These are phyloP conservation scores for Apaloderma vittatum DNA, from an alignment of 2,113 vertebrate species.

Conservation along the genomic window DNA sequence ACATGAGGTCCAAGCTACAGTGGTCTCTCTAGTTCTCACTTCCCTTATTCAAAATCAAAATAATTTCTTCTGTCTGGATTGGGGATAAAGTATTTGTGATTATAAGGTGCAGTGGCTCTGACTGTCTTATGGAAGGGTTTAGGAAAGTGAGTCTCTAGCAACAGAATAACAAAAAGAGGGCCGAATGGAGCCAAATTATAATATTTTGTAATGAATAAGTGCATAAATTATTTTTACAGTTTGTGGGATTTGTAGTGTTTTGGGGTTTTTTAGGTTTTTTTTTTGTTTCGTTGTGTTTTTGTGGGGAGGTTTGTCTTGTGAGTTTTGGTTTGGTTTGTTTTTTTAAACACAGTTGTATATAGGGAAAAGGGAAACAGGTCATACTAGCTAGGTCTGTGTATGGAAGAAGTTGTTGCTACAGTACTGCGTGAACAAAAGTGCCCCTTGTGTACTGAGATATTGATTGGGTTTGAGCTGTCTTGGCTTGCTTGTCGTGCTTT, in stretches of 20 bases:
- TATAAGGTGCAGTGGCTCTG: neutral
- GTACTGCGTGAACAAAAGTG: neutral
- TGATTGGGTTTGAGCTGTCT: neutral
- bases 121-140: neutral
- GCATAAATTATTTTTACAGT: neutral
- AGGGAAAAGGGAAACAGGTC: neutral
- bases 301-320: no score
- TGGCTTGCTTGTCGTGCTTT: neutral
- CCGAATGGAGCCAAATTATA: neutral
- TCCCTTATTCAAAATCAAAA: neutral
- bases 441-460: neutral
- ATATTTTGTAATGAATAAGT: neutral
- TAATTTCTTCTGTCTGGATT: neutral
- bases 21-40: neutral
- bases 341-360: neutral
- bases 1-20: neutral
- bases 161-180: neutral
- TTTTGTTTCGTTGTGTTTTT: neutral
- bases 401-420: neutral
- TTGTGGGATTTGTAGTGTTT: neutral
- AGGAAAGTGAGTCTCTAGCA: neutral
- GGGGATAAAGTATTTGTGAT: neutral
- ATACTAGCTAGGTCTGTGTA: neutral
- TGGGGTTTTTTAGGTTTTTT: neutral
- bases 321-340: neutral